Evolutionary conservation across 2,113 vertebrate genomes (phyloP).

Genomic region (Chelonoidis abingdonii): DNA sequence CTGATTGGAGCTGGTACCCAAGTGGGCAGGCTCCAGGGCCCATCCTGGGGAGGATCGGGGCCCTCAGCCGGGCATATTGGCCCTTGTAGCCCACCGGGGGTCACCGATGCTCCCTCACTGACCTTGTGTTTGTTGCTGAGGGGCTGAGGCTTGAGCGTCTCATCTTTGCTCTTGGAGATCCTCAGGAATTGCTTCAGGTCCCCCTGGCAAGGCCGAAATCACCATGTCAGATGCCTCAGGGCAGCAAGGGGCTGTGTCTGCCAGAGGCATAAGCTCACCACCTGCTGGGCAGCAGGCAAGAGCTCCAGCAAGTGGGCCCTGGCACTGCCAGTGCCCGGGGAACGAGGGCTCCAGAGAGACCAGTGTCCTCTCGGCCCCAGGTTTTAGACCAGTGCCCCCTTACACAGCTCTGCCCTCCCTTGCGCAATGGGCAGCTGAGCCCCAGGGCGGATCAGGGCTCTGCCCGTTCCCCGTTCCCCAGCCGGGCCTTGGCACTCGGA

Average conservation of each 20-base stretch:
- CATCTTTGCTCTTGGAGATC: constrained; percentile 96
- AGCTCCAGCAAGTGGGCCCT: neutral
- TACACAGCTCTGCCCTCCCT: too few species aligned
- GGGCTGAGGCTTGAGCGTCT: constrained; percentile 91
- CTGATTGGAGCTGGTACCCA: rapidly evolving
- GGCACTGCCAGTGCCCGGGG: neutral
- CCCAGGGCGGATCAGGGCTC: neutral
- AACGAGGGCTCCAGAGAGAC: neutral
- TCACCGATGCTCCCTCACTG: constrained; percentile 12
- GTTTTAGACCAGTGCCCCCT: neutral
- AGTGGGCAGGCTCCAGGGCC: neutral
- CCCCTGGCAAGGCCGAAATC: constrained; percentile 79
- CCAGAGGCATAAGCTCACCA: neutral
- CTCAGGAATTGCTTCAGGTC: constrained; percentile 97
- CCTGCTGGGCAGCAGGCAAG: neutral
- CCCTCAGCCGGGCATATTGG: neutral
- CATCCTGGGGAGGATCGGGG: neutral
- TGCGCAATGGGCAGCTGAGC: neutral
- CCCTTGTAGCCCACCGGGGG: neutral
- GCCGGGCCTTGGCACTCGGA: neutral
- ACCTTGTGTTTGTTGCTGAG: constrained; percentile 97
- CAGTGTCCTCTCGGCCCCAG: neutral
- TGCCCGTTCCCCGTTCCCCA: neutral
- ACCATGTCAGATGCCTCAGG: neutral
- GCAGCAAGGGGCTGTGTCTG: neutral